Conservation (phyloP, 2,888 invertebrate species). For the Penaeus monodon region DNA sequence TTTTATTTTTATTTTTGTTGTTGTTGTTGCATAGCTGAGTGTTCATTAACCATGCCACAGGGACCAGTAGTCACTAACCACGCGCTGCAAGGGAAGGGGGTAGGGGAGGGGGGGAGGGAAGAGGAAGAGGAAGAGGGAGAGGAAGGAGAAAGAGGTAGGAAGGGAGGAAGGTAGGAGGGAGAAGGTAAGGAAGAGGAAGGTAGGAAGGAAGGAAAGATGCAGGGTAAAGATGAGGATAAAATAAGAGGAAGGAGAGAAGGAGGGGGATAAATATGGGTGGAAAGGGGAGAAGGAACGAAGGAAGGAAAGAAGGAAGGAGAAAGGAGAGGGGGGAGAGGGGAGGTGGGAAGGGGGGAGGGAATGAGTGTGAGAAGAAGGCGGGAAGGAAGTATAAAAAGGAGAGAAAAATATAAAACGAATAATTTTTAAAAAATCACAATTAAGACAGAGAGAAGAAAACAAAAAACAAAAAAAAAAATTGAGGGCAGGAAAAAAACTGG, state of each 20-base stretch:
- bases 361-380: neutral
- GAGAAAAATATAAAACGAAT: neutral
- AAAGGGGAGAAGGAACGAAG: neutral
- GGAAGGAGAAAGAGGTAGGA: neutral
- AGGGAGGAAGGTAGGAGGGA: neutral
- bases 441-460: neutral
- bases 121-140: neutral
- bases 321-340: neutral
- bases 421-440: neutral
- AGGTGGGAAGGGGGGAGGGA: neutral
- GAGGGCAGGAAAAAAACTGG: too few species aligned
- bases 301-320: neutral
- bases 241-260: too few species aligned
- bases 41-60: too few species aligned
- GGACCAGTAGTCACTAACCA: neutral
- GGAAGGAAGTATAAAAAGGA: conserved; percentile 2
- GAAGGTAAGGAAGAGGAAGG: neutral
- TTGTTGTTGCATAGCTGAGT: too few species aligned
- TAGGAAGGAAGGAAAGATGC: neutral
- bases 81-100: neutral
- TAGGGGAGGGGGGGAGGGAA: conserved; percentile 1
- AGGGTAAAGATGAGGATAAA: neutral
- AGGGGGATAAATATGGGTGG: too few species aligned
- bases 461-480: too few species aligned
- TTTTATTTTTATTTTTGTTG: too few species aligned